phyloP scores from a whole-genome alignment of 2,797 vertebrate species.

The Poeciliopsis infans region DNA sequence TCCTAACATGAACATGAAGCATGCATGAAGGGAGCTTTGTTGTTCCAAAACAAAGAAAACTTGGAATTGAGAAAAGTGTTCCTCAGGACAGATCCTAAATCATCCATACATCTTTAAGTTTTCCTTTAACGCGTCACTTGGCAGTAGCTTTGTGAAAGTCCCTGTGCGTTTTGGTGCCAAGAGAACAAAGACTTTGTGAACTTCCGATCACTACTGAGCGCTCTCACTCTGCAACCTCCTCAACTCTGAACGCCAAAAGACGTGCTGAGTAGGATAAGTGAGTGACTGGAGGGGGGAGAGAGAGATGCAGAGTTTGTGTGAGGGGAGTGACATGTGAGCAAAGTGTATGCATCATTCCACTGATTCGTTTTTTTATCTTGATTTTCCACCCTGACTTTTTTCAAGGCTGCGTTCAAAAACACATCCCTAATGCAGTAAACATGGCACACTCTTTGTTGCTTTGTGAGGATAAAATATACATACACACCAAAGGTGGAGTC shows the following conservation, averaged over 20 bases:
- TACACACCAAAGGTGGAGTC: constrained; percentile 1
- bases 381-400: no score
- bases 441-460: background rate
- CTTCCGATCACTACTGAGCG: no score
- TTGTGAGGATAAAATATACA: background rate
- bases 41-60: background rate
- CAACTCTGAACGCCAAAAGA: no score
- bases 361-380: no score
- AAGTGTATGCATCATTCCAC: no score
- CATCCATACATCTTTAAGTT: background rate
- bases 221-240: no score
- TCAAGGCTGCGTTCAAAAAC: no score
- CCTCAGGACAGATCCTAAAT: background rate
- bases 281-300: no score
- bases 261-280: no score
- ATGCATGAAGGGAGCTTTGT: background rate
- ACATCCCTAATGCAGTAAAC: background rate
- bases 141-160: background rate
- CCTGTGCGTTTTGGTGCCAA: background rate
- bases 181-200: no score
- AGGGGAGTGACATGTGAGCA: no score
- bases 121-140: background rate
- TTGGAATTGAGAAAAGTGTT: background rate
- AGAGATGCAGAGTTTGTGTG: no score
- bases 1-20: background rate